Evolutionary conservation across 2,797 vertebrate species (phyloP).

Genomic region (Graptemys geographica): DNA sequence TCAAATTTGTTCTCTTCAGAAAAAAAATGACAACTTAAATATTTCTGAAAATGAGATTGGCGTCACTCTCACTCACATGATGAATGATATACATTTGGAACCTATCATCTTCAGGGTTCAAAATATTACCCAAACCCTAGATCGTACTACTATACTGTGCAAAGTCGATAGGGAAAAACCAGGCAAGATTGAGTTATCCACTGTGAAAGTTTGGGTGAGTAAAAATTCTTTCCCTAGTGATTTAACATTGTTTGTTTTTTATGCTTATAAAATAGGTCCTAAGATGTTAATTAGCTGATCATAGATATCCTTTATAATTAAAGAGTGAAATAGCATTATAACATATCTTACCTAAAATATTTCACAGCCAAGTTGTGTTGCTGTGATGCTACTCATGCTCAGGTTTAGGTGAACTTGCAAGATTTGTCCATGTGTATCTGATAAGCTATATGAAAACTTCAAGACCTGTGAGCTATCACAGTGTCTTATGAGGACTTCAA

Average conservation of each 20-base stretch:
- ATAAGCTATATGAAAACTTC: background rate
- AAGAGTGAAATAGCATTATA: background rate
- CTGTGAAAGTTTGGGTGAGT: constrained; percentile 83
- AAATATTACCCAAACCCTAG: constrained; percentile 76
- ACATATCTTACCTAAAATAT: background rate
- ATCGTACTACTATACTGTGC: constrained; percentile 81
- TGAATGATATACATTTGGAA: constrained; percentile 39
- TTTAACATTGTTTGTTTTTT: background rate
- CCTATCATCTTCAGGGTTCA: constrained; percentile 76
- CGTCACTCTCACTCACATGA: constrained; percentile 76
- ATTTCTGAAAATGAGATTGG: constrained; percentile 83
- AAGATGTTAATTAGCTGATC: background rate
- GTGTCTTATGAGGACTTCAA: background rate
- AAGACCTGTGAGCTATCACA: background rate
- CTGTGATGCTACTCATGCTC: background rate
- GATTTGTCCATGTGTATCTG: background rate
- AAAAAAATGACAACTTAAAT: constrained; percentile 87
- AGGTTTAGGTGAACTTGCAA: background rate
- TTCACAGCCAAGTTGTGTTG: background rate
- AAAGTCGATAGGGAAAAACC: constrained; percentile 75
- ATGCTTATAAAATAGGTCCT: background rate
- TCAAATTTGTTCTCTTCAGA: constrained; percentile 80
- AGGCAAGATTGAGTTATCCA: constrained; percentile 76
- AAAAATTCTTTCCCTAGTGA: background rate
- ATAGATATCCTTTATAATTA: background rate